These are phyloP conservation scores for Anodontia alba DNA, from an alignment of 2,888 invertebrate genomes.

Conservation along the genomic window DNA sequence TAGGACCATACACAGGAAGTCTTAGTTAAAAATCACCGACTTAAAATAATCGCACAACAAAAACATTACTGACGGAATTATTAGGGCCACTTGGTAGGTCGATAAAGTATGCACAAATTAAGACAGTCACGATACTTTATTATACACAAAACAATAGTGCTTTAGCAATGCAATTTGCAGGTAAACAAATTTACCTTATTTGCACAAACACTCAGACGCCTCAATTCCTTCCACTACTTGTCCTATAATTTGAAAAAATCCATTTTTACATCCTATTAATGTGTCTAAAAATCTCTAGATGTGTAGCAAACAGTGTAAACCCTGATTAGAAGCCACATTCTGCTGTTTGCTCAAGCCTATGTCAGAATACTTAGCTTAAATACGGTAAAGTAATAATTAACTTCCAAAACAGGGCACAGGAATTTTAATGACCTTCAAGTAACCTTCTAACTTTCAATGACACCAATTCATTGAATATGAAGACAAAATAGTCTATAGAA, in stretches of 20 bases:
- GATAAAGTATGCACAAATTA: background rate
- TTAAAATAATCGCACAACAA: constrained; percentile 17
- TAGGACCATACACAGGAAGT: constrained; percentile 2
- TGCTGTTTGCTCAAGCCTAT: too few relatives aligned
- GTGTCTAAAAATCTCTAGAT: too few relatives aligned
- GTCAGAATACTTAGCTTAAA: too few relatives aligned
- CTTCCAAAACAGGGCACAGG: too few relatives aligned
- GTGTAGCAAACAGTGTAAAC: too few relatives aligned
- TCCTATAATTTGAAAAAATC: too few relatives aligned
- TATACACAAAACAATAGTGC: background rate
- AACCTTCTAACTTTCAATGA: constrained; percentile 13
- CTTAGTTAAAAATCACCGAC: constrained; percentile 8
- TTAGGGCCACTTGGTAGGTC: background rate
- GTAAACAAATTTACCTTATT: background rate
- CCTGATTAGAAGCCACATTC: too few relatives aligned
- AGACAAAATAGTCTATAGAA: background rate
- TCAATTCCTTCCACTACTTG: too few relatives aligned
- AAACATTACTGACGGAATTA: constrained; percentile 2
- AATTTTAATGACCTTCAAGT: constrained; percentile 5
- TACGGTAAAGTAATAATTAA: too few relatives aligned
- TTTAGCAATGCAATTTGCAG: background rate
- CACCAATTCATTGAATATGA: background rate
- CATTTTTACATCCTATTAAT: too few relatives aligned
- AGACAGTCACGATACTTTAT: background rate
- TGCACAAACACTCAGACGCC: too few relatives aligned